Evolutionary conservation across 2,113 vertebrate genomes (phyloP).

Genomic region (Etia nguti): DNA sequence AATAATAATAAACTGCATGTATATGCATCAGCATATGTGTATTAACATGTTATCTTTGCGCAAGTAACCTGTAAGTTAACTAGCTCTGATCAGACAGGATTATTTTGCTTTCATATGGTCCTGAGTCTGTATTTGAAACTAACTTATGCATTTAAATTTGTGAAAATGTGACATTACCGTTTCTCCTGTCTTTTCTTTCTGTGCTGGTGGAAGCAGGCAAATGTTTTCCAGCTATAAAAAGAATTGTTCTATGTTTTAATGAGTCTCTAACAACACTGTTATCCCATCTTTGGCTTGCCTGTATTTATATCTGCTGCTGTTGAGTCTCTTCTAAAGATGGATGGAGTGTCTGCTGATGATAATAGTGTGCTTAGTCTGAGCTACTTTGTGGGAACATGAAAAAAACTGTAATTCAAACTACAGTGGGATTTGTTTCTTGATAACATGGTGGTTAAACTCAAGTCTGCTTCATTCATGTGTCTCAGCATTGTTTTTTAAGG

Average conservation of each 20-base stretch:
- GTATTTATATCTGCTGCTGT: neutral
- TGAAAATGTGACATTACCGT: neutral
- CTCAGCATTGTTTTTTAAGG: neutral
- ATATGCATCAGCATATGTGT: neutral
- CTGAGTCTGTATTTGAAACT: neutral
- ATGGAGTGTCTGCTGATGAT: neutral
- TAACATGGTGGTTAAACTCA: neutral
- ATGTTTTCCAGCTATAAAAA: neutral
- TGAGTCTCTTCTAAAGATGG: neutral
- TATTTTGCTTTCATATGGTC: neutral
- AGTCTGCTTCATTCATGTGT: neutral
- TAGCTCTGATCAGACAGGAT: neutral
- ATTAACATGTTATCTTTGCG: neutral
- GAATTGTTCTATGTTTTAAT: fast-evolving
- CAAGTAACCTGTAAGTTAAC: fast-evolving
- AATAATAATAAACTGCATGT: neutral
- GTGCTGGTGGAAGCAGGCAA: fast-evolving
- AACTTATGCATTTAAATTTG: neutral
- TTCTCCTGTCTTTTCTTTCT: fast-evolving
- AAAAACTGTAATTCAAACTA: neutral
- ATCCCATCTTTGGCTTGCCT: neutral
- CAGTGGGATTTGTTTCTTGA: fast-evolving
- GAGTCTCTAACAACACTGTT: neutral
- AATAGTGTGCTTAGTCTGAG: neutral
- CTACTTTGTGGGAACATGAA: neutral